Evolutionary conservation across 2,797 vertebrate species (phyloP), one percentile per base, ranked within the genome.

Genomic region (Oryzias sinensis): DNA sequence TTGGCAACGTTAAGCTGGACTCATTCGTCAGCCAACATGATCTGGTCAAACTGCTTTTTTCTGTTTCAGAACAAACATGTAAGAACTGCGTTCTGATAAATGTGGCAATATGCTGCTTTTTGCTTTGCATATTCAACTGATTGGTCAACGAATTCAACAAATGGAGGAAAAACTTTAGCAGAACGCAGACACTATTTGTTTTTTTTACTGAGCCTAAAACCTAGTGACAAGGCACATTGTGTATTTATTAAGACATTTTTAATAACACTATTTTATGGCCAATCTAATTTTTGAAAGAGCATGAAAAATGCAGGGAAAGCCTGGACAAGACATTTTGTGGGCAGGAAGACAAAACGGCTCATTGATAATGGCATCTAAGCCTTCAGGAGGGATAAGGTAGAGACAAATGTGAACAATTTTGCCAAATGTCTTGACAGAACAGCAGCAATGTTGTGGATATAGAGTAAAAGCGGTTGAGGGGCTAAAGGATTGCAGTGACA

Each of bases 21-120:
- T 58, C 87, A 92, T 92, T 89, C 83, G 90, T 93, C 91, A 93
- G 82, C 79, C 65, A 86, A 77, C 77, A 69, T 59, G 68, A 61
- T 68, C 73, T 68, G 81, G 87, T 88, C 86, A 86, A 82, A 87
- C 70, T 29, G 33, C 49, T 57, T 59, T 60, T 68, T 44, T 53
- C 56, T 65, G 49, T 69, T 77, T 50, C 14, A 29, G 45, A 29
- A 62, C 29, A 40, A 29, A 62, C 42, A 48, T 47, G 42, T 54
- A 41, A 13, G 20, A 75, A 74, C 68, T 73, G 53, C 56, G 71
- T 83, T 80, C 48, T 49, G 54, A 72, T 17, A 62, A 64, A 54
- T 49, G 18, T 48, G 18, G 16, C 17, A 14, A 62, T 67, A 45
- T 62, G 58, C 53, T 22, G 43, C 45, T 41, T 43, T 48, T 14